Evolutionary conservation across 2,113 vertebrate species (phyloP).

Genomic region (Nothoprocta perdicaria): DNA sequence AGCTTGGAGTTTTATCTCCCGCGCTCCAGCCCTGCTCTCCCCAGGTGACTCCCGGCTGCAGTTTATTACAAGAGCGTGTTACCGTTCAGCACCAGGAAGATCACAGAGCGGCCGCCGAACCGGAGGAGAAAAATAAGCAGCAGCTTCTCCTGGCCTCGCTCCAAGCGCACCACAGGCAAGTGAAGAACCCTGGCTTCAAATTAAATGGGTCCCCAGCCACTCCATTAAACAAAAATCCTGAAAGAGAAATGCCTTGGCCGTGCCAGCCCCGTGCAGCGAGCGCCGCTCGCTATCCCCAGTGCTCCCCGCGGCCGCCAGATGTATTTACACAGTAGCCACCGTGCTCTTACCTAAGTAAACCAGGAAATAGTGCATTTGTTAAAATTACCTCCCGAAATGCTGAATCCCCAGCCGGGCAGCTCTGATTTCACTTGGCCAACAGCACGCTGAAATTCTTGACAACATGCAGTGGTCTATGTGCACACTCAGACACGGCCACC

Average conservation of each 20-base stretch:
- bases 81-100: not conserved
- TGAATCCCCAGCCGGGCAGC: not conserved
- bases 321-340: slow-evolving; percentile 47
- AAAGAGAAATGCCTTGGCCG: slow-evolving; percentile 32
- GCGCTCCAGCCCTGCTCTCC: slow-evolving; percentile 32
- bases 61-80: slow-evolving; percentile 1
- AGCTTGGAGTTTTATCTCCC: slow-evolving; percentile 34
- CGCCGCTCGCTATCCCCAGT: not conserved
- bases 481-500: accelerated
- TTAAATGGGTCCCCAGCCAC: slow-evolving; percentile 73
- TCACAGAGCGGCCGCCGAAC: slow-evolving; percentile 41
- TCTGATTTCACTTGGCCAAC: not conserved
- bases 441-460: not conserved
- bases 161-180: slow-evolving; percentile 63
- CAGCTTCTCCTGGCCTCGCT: slow-evolving; percentile 60
- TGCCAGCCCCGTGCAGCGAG: slow-evolving; percentile 31
- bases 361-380: slow-evolving; percentile 43
- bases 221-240: slow-evolving; percentile 63
- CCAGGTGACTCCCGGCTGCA: slow-evolving; percentile 39
- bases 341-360: slow-evolving; percentile 46
- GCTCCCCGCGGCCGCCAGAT: slow-evolving; percentile 48
- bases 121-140: slow-evolving; percentile 41
- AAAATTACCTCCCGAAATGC: not conserved
- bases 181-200: slow-evolving; percentile 65
- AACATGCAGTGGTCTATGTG: not conserved